Evolutionary conservation across 2,888 invertebrate species (phyloP), one percentile per base, ranked within the genome.

Genomic region (Eumacrocentrus americanus): DNA sequence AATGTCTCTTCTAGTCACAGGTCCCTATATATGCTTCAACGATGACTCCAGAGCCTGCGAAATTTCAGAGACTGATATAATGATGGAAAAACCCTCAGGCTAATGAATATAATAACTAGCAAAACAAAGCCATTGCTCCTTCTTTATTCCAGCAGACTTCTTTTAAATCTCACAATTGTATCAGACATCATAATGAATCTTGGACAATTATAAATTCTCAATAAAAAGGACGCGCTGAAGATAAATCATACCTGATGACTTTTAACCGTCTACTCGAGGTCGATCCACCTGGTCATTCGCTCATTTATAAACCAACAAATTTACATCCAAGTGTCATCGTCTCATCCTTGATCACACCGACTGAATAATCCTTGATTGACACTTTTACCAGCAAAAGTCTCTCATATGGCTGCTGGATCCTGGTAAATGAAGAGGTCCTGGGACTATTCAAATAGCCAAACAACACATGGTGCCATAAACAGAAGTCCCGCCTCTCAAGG

Each of bases 341-440:
- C 11, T 34, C n/a, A 52, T 52, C 51, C 51, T 52, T 50, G 35
- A 50, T 50, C 35, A 34, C 48, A 50, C 48, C 48, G 14, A 42
- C 37, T 12, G 6, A 12, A 18, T 40, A 42, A 16, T 52, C 25
- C 18, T 23, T 44, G 42, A 54, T 54, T 46, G 40, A 54, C 46
- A 22, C n/a, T 18, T 46, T 46, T 46, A 11, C 46, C 14, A 14
- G n/a, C 42, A 9, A 42, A 42, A 44, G 23, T 1, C 2, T 25
- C n/a, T 46, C 29, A 29, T 29, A 29, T 29, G n/a, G n/a, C n/a
- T n/a, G 4, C 9, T 29, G 5, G 9, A 9, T 29, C 29, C 29
- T 29, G n/a, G n/a, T n/a, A n/a, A n/a, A n/a, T n/a, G n/a, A n/a
- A n/a, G n/a, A 29, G 29, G 5, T 29, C 29, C 29, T 9, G 9